A percentile compares a stretch with the other conserved stretches of the same genome.
Evolutionary conservation across 2,888 invertebrate genomes (phyloP).

Genomic region (Pandemis heparana): DNA sequence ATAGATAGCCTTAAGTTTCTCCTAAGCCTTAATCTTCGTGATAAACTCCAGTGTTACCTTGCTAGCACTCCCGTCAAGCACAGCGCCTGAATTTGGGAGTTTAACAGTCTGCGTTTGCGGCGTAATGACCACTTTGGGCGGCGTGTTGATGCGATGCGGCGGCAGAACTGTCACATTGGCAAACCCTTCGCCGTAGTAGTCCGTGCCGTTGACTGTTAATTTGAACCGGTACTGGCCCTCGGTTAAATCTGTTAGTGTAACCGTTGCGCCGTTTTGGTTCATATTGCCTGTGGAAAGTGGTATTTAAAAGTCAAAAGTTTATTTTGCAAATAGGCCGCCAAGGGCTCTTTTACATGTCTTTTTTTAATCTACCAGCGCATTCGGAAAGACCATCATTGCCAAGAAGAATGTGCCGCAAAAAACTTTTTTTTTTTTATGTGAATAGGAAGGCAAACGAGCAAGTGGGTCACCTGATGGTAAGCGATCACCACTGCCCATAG

Average conservation of each 20-base stretch:
- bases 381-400: no score
- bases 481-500: no score
- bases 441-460: no score
- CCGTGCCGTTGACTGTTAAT: conserved; percentile 91
- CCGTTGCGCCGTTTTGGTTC: conserved; percentile 93
- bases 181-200: conserved; percentile 91
- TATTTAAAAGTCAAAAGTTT: no score
- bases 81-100: conserved; percentile 94
- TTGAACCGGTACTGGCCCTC: conserved; percentile 96
- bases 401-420: no score
- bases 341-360: no score
- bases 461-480: no score
- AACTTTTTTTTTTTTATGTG: no score
- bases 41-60: conserved; percentile 64
- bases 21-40: no score
- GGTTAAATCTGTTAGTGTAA: conserved; percentile 93
- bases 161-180: conserved; percentile 96
- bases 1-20: no score
- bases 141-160: conserved; percentile 92
- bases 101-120: conserved; percentile 95
- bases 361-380: no score
- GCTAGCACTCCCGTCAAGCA: conserved; percentile 94
- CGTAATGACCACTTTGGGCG: conserved; percentile 94
- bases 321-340: no score
- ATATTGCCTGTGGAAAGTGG: conserved; percentile 87